Conservation (phyloP, 2,113 vertebrate genomes). For the Oreochromis aureus region DNA sequence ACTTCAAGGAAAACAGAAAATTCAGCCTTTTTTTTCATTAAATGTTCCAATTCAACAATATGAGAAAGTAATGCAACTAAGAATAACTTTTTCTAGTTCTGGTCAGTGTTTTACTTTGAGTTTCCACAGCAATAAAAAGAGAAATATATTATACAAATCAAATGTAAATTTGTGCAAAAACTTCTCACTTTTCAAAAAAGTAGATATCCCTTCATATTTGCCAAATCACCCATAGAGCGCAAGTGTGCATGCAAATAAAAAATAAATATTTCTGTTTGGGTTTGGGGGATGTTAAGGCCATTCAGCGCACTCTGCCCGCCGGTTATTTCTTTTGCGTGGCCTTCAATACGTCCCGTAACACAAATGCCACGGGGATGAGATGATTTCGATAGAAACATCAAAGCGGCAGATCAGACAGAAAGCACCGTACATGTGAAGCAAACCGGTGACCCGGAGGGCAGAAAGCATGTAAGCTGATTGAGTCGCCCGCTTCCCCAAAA, state of each 20-base stretch:
- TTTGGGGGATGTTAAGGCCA: conserved; percentile 6
- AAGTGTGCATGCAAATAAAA: neutral
- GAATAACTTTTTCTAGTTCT: neutral
- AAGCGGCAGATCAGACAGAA: conserved; percentile 50
- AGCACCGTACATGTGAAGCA: conserved; percentile 6
- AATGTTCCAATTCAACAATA: neutral
- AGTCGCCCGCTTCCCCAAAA: conserved; percentile 14
- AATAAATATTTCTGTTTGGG: conserved; percentile 9
- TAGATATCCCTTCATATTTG: neutral
- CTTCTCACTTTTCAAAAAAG: neutral
- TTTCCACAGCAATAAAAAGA: neutral
- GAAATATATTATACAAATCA: neutral
- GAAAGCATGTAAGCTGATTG: conserved; percentile 33
- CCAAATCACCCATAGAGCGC: neutral
- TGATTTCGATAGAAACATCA: conserved; percentile 61
- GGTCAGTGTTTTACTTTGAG: neutral
- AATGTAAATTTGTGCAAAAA: neutral
- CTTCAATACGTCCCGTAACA: conserved; percentile 21
- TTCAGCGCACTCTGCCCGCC: neutral
- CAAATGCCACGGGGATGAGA: conserved; percentile 17
- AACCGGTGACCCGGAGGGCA: conserved; percentile 15
- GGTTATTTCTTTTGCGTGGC: conserved; percentile 21
- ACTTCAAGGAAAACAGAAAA: neutral
- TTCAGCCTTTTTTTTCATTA: neutral
- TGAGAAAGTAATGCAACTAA: neutral